Evolutionary conservation across 1,140 invertebrate species (phyloP).

Genomic region (Antheraea pernyi): DNA sequence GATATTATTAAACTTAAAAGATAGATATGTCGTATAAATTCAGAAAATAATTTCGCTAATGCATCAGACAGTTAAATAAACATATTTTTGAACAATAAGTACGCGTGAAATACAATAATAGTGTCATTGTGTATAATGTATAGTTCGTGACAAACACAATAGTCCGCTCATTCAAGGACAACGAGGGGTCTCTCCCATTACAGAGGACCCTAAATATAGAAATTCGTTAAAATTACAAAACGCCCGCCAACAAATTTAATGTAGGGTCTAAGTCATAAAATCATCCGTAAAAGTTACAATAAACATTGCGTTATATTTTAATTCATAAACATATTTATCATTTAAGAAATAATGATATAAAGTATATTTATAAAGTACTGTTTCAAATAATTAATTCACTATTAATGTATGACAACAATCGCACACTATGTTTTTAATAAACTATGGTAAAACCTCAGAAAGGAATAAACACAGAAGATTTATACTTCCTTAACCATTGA

Average conservation of each 20-base stretch:
- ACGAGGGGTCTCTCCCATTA: constrained; percentile 17
- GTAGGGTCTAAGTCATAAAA: constrained; percentile 13
- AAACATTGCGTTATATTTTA: too few relatives aligned
- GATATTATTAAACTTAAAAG: too few relatives aligned
- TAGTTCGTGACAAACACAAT: constrained; percentile 40
- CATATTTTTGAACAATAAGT: neutral
- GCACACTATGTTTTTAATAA: too few relatives aligned
- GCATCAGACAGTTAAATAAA: neutral
- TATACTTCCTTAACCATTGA: too few relatives aligned
- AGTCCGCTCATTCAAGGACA: constrained; percentile 38
- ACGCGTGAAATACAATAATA: neutral
- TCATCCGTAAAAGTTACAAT: neutral
- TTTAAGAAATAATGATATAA: too few relatives aligned
- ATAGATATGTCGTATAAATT: too few relatives aligned
- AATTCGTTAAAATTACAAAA: constrained; percentile 24
- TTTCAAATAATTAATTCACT: too few relatives aligned
- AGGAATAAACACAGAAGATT: too few relatives aligned
- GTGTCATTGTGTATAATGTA: neutral
- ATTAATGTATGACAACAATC: too few relatives aligned
- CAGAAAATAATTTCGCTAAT: neutral
- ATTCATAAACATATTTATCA: too few relatives aligned
- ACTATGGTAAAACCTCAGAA: too few relatives aligned
- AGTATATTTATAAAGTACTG: too few relatives aligned
- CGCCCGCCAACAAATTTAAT: neutral
- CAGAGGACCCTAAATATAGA: constrained; percentile 32